phyloP scores from a whole-genome alignment of 2,113 vertebrate species.

The Mixornis gularis region DNA sequence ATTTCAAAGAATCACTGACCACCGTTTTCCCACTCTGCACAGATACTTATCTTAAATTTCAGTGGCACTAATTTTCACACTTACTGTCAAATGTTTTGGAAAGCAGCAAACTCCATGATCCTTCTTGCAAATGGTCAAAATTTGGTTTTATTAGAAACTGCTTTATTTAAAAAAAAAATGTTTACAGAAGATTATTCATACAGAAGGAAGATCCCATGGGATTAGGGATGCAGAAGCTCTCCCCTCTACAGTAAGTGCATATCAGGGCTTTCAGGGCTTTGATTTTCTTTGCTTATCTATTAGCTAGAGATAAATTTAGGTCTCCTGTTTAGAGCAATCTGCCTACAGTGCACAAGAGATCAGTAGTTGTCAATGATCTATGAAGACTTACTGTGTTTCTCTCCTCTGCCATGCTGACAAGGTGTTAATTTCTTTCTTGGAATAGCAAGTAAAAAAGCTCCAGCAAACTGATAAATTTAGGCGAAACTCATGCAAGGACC shows the following conservation, averaged over 20 bases:
- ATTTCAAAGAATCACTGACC: not conserved
- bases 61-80: not conserved
- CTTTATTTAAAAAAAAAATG: rapidly evolving
- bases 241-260: not conserved
- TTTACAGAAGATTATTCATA: not conserved
- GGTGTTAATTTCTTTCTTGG: constrained; percentile 42
- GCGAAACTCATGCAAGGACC: not conserved
- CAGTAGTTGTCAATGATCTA: constrained; percentile 47
- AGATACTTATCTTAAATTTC: not conserved
- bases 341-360: constrained; percentile 29
- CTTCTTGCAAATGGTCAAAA: not conserved
- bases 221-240: not conserved
- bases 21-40: not conserved
- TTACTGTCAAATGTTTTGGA: not conserved
- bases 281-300: constrained; percentile 28
- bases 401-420: constrained; percentile 41
- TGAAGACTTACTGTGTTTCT: constrained; percentile 49
- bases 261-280: not conserved
- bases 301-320: constrained; percentile 29
- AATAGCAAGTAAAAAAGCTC: not conserved
- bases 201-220: not conserved
- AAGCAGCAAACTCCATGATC: not conserved
- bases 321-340: constrained; percentile 46
- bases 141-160: not conserved
- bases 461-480: constrained; percentile 1